Evolutionary conservation across 2,113 vertebrate species (phyloP).

Genomic region (Semicossyphus pulcher): DNA sequence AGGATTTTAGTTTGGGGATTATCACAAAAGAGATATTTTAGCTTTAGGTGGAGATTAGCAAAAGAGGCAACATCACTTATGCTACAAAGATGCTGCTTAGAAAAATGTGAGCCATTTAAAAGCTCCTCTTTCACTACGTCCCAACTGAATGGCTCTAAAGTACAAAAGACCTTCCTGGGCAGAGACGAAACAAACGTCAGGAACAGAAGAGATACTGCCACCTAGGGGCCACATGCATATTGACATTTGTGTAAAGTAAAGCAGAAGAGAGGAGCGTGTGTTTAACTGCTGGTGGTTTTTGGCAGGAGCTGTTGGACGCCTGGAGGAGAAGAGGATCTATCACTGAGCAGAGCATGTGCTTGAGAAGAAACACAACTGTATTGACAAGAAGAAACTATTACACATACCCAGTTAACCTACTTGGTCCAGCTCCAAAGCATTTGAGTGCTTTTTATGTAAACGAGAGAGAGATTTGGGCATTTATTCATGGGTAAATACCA

Average conservation of each 20-base stretch:
- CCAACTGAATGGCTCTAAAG: conserved; percentile 40
- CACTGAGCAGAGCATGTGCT: conserved; percentile 81
- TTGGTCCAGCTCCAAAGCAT: conserved; percentile 87
- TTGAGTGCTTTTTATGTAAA: conserved; percentile 88
- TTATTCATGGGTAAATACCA: conserved; percentile 83
- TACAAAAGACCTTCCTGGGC: conserved; percentile 39
- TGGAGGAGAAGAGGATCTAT: conserved; percentile 77
- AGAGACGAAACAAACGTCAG: conserved; percentile 51
- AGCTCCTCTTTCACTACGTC: conserved; percentile 20
- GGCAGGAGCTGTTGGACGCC: conserved; percentile 63
- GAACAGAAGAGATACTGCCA: conserved; percentile 74
- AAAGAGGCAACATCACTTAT: conserved; percentile 33
- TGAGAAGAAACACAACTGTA: conserved; percentile 81
- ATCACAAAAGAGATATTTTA: conserved; percentile 24
- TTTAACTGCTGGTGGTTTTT: conserved; percentile 62
- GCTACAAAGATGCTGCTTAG: conserved; percentile 35
- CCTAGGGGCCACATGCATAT: conserved; percentile 81
- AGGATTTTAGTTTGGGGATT: conserved; percentile 25
- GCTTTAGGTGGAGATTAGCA: conserved; percentile 29
- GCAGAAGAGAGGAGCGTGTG: conserved; percentile 62
- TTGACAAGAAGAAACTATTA: conserved; percentile 84
- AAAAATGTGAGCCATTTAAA: conserved; percentile 49
- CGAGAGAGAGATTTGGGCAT: conserved; percentile 85
- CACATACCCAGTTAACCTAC: conserved; percentile 88
- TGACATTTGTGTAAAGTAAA: conserved; percentile 52